Percentiles rank a stretch among this genome's conserved stretches.
Conservation (phyloP, 2,797 vertebrate species). For the Discoglossus pictus region DNA sequence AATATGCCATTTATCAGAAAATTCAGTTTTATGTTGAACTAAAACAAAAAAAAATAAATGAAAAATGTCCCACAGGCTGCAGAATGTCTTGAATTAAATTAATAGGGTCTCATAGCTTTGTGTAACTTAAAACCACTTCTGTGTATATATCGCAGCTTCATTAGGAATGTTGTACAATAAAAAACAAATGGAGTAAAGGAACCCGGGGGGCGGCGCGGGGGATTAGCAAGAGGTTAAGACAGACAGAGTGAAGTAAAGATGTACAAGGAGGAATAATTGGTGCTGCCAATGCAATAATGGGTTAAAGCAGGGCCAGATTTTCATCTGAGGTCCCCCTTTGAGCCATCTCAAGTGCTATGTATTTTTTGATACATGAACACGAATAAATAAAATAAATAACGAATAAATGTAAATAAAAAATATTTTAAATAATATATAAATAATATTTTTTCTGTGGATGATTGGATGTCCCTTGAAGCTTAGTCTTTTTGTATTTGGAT, state of each 20-base stretch:
- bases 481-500: too few species aligned
- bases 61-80: slow-evolving; percentile 14
- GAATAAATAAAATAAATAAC: too few species aligned
- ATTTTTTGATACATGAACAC: too few species aligned
- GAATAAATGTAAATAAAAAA: too few species aligned
- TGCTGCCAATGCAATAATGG: too few species aligned
- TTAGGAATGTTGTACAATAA: slow-evolving; percentile 33
- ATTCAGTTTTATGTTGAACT: slow-evolving; percentile 20
- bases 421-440: too few species aligned
- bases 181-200: slow-evolving; percentile 24
- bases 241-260: neutral
- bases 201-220: neutral
- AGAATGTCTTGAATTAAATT: slow-evolving; percentile 40
- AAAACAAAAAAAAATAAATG: neutral
- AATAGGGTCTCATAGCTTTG: slow-evolving; percentile 18
- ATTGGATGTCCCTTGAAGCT: too few species aligned
- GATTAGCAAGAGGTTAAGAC: neutral
- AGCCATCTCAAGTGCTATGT: too few species aligned
- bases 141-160: slow-evolving; percentile 24
- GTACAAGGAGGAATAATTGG: too few species aligned
- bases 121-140: slow-evolving; percentile 34
- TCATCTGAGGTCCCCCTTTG: too few species aligned
- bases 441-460: too few species aligned
- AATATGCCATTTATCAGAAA: slow-evolving; percentile 15
- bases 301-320: too few species aligned